Conservation (phyloP, 2,113 vertebrate genomes). For the Bettongia penicillata region DNA sequence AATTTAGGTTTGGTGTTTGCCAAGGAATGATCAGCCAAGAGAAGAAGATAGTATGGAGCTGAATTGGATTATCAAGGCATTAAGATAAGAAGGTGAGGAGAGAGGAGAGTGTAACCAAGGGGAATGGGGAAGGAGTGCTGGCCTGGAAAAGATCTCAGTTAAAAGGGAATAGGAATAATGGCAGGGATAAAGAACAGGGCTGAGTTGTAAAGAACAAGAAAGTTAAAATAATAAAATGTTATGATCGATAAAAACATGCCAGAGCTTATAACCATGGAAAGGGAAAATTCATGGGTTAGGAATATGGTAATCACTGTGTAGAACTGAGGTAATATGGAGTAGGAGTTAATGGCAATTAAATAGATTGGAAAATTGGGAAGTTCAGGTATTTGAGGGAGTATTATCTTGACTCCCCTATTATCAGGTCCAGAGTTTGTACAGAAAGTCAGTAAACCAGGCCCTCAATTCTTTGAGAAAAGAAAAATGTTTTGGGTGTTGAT, state of each 20-base stretch:
- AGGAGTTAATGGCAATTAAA: not conserved
- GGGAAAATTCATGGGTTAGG: not conserved
- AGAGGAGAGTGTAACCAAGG: not conserved
- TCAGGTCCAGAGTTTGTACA: not conserved
- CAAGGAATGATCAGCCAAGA: not conserved
- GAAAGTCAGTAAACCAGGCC: too few species aligned
- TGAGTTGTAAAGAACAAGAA: not conserved
- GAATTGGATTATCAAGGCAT: not conserved
- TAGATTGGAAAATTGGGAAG: not conserved
- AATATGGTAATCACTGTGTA: not conserved
- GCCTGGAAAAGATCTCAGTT: not conserved
- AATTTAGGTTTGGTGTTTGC: not conserved
- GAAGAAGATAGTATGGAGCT: not conserved
- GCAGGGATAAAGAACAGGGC: too few species aligned
- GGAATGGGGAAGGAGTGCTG: too few species aligned
- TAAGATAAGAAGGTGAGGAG: not conserved
- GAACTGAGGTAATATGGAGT: not conserved
- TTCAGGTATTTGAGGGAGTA: not conserved
- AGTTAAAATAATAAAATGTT: not conserved
- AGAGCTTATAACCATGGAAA: not conserved
- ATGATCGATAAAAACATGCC: not conserved
- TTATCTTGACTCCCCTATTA: not conserved
- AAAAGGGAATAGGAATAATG: not conserved
- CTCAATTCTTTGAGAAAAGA: not conserved
- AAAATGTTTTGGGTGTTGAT: not conserved